Base-by-base conservation (phyloP, 2,797 vertebrate species). In the Microctenopoma stevenorrisi region DNA sequence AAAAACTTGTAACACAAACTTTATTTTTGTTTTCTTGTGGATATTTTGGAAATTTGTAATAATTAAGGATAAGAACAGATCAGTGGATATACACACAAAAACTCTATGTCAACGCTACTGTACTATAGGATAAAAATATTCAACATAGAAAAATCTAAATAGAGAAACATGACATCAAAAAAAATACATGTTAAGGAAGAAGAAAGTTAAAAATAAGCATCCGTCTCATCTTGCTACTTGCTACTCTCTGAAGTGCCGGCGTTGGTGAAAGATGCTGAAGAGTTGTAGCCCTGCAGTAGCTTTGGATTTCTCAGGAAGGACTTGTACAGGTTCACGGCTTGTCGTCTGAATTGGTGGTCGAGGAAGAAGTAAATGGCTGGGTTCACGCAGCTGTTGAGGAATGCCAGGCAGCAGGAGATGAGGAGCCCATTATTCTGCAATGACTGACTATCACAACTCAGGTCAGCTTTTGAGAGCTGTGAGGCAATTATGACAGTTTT, bases 311-410 rank as follows among this genome's bases (percentile, higher is more conserved):
- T 68, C 6, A 25, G 4, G 68, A 85, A 93, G 44, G 11, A 47
- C 30, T 63, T 53, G 54, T 13, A 84, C 65, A 93, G 54, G 1
- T 8, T 8, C 8, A 16, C 1, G 0, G 86, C 91, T 0, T 66
- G 75, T n/a, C 65, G 87, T 22, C 91, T 94, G 90, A 97, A 97
- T 46, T 95, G 92, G 42, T 90, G 87, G 74, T 97, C 96, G 78
- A 96, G 89, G 46, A 95, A 89, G 10, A 95, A 86, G 25, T 96
- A 97, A 86, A 98, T 91, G 72, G 91, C 81, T 3, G 96, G 96
- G 71, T 96, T 97, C 64, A 95, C 75, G 37, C 96, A 96, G 84
- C 96, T 96, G 92, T 95, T 95, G 64, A 94, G 40, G 72, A 97
- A 97, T 7, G 96, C 96, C 81, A 97, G 72, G 85, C 95, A 95